A percentile compares a stretch with the other conserved stretches of the same genome.
These are phyloP conservation scores for Stylophora pistillata DNA, from an alignment of 64 coral and sea anemone genomes.

Conservation along the genomic window DNA sequence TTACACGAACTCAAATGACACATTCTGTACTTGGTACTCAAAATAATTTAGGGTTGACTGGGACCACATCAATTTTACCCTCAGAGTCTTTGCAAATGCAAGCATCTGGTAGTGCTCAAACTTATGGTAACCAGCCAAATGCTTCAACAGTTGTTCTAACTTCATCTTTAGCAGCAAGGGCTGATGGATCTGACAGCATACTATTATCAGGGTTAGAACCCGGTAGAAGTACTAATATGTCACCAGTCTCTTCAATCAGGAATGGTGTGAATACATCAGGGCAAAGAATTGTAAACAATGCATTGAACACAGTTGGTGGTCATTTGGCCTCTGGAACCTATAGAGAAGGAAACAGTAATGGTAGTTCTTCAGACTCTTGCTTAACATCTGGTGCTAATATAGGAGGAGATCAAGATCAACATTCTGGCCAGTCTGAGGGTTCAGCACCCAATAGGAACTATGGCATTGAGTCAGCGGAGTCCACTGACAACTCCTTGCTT, in stretches of 20 bases:
- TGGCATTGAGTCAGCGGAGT: conserved; percentile 4
- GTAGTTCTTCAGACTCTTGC: not conserved
- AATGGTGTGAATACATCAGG: too few species aligned
- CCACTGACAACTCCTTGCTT: conserved; percentile 15
- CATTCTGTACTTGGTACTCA: not conserved
- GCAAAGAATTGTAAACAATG: not conserved
- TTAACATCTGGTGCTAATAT: not conserved
- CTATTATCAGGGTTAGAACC: not conserved
- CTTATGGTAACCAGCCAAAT: too few species aligned
- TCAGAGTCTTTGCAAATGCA: not conserved
- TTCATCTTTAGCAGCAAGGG: not conserved
- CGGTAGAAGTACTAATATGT: not conserved
- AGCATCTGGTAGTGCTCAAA: not conserved
- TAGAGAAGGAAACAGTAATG: not conserved
- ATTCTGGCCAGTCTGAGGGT: not conserved
- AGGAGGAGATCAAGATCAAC: not conserved
- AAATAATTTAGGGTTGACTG: not conserved
- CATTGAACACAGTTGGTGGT: not conserved
- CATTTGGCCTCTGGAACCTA: not conserved
- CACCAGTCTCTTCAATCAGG: not conserved
- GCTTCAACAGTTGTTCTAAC: not conserved
- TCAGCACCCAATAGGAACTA: not conserved
- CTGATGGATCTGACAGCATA: not conserved
- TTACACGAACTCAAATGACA: not conserved
- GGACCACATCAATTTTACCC: not conserved